Conservation (phyloP, 2,113 vertebrate species). For the Heteronetta atricapilla region DNA sequence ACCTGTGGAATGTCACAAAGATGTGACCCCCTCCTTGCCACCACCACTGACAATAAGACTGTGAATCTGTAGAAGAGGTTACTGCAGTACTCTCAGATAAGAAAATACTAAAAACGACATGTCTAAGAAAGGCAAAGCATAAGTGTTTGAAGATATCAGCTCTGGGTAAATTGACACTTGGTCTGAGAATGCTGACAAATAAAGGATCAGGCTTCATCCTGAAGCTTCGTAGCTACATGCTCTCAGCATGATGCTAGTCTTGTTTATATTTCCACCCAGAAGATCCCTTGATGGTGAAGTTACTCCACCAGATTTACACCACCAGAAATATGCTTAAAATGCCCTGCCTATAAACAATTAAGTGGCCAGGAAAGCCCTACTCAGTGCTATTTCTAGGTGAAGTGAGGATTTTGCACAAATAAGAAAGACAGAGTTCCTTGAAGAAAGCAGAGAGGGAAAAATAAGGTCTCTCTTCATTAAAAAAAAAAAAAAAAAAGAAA, state of each 20-base stretch:
- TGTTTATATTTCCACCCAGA: neutral
- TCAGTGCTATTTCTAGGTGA: neutral
- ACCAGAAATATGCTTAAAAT: neutral
- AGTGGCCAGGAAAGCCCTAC: neutral
- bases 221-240: neutral
- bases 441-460: neutral
- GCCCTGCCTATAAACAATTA: neutral
- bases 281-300: neutral
- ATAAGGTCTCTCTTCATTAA: neutral
- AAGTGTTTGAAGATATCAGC: neutral
- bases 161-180: neutral
- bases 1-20: conserved; percentile 47
- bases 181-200: neutral
- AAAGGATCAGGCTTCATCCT: neutral
- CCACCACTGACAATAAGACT: conserved; percentile 42
- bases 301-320: neutral
- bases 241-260: neutral
- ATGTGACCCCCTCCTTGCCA: conserved; percentile 28
- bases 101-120: neutral
- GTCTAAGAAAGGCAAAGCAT: neutral
- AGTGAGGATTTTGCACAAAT: neutral
- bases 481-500: neutral
- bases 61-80: conserved; percentile 3
- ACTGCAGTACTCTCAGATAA: conserved; percentile 8
- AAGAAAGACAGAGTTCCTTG: neutral